A percentile compares a stretch with the other conserved stretches of the same genome.
These are phyloP conservation scores for Oryctolagus cuniculus DNA, from an alignment of 2,113 vertebrate genomes.

Conservation along the genomic window DNA sequence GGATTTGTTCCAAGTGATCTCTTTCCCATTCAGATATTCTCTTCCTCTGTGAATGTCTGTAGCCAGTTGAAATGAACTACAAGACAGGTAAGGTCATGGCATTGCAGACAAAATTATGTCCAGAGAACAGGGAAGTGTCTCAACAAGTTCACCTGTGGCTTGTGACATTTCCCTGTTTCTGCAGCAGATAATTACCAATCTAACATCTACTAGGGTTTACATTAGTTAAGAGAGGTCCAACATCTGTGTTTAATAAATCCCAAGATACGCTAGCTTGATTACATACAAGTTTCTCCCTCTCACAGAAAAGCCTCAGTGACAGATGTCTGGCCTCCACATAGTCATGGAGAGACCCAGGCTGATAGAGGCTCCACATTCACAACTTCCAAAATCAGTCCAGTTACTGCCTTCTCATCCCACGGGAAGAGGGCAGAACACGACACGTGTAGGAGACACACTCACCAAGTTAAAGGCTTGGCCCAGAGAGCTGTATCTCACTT, in stretches of 20 bases:
- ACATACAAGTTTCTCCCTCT: neutral
- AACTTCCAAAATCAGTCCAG: neutral
- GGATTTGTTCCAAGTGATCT: neutral
- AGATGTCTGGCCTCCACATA: neutral
- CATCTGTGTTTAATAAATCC: neutral
- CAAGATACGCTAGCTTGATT: neutral
- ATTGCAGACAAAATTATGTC: neutral
- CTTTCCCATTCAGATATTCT: neutral
- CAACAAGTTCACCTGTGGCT: neutral
- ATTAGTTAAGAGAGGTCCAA: neutral
- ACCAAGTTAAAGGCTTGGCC: neutral
- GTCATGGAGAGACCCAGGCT: neutral
- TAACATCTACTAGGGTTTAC: neutral
- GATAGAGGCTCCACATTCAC: neutral
- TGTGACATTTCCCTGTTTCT: neutral
- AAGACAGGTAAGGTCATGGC: neutral
- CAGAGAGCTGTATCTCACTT: neutral
- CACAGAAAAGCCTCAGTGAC: neutral
- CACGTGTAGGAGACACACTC: neutral
- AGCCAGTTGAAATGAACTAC: slow-evolving; percentile 8
- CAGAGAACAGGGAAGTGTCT: slow-evolving; percentile 41
- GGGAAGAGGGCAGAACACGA: neutral
- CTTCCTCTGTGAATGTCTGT: neutral
- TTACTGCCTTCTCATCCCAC: neutral
- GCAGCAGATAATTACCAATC: slow-evolving; percentile 4